These are phyloP conservation scores for Gambelia wislizenii DNA, from an alignment of 2,797 vertebrate genomes.

Conservation along the genomic window DNA sequence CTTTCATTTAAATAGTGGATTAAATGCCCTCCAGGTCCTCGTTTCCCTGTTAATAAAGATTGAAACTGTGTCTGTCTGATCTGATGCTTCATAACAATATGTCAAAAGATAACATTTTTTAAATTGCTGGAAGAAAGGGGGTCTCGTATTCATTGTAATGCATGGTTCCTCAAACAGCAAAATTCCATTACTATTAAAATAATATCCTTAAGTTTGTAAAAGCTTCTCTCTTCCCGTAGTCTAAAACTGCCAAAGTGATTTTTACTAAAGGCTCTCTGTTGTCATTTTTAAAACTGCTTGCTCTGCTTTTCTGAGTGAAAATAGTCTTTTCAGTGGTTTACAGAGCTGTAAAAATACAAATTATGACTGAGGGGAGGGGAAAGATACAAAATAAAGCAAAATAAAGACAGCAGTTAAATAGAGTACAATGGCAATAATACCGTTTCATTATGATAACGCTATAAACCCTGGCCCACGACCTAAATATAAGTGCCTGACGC, in stretches of 20 bases:
- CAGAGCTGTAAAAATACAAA: neutral
- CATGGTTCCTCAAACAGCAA: neutral
- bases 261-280: neutral
- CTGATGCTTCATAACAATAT: conserved; percentile 25
- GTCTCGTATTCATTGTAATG: neutral
- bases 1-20: conserved; percentile 23
- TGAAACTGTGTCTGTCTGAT: conserved; percentile 34
- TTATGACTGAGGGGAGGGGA: neutral
- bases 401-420: neutral
- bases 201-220: neutral
- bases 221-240: neutral
- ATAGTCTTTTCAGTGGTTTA: neutral
- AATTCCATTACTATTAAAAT: neutral
- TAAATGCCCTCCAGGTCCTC: conserved; percentile 21
- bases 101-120: neutral
- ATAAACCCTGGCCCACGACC: neutral
- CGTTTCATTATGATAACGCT: neutral
- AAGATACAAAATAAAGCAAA: neutral
- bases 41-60: conserved; percentile 27
- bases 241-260: neutral
- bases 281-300: neutral
- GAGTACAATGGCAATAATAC: neutral
- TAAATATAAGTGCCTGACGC: neutral
- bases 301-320: conserved; percentile 7
- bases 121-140: neutral